These are phyloP conservation scores for Brachionus sp. DNA, from an alignment of 1,140 invertebrate genomes.

Conservation along the genomic window DNA sequence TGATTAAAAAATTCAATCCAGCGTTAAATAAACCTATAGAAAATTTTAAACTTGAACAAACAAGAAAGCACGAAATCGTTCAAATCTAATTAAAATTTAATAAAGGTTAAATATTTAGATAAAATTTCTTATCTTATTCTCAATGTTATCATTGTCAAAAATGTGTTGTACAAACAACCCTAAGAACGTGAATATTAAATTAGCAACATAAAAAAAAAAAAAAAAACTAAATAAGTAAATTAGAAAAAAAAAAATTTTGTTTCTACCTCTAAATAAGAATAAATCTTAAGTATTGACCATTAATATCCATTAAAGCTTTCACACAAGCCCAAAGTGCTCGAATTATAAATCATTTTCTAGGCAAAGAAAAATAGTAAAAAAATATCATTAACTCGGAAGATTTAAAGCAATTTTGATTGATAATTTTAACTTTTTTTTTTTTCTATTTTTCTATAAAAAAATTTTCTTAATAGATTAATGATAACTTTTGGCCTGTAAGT, in stretches of 20 bases:
- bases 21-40: background rate
- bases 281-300: background rate
- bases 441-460: background rate
- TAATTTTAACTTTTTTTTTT: background rate
- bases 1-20: background rate
- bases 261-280: background rate
- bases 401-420: background rate
- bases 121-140: background rate
- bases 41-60: background rate
- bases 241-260: background rate
- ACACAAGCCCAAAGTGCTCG: background rate
- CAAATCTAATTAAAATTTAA: conserved; percentile 13
- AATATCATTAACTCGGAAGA: conserved; percentile 1
- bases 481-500: background rate
- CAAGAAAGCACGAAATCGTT: background rate
- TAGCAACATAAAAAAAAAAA: background rate
- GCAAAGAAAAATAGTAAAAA: background rate
- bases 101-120: conserved; percentile 5
- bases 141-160: background rate
- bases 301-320: conserved; percentile 4
- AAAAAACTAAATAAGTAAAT: too few relatives aligned
- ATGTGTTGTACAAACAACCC: background rate
- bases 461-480: background rate
- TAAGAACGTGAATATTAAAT: background rate
- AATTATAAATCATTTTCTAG: background rate